These are phyloP conservation scores for Drosophila testacea DNA, from an alignment of 2,888 invertebrate species.

Conservation along the genomic window DNA sequence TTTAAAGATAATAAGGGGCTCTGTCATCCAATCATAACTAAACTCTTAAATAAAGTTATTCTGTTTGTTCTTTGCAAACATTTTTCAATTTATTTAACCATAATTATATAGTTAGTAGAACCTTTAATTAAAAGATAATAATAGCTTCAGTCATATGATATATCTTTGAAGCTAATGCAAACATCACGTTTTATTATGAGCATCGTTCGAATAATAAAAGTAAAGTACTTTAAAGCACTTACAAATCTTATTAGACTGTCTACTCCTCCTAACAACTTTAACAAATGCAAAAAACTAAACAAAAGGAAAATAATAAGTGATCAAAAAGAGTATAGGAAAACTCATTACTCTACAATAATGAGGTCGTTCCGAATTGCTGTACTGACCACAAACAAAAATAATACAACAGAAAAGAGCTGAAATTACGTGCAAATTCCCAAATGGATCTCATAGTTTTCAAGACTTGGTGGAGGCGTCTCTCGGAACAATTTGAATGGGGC, in stretches of 20 bases:
- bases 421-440: conserved; percentile 49
- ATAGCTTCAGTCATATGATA: conserved; percentile 2
- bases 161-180: conserved; percentile 18
- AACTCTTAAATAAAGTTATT: neutral
- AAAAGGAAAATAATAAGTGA: conserved; percentile 30
- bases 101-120: neutral
- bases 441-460: conserved; percentile 5
- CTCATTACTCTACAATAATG: conserved; percentile 68
- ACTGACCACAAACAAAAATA: conserved; percentile 31
- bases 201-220: conserved; percentile 6
- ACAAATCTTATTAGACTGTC: conserved; percentile 32
- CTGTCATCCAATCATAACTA: conserved; percentile 1
- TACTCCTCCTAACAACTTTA: conserved; percentile 15
- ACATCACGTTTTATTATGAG: conserved; percentile 19
- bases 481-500: conserved; percentile 64
- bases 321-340: conserved; percentile 49
- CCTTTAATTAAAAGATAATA: conserved; percentile 10
- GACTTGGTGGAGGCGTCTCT: conserved; percentile 57
- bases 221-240: conserved; percentile 28
- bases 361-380: conserved; percentile 53
- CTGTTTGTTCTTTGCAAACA: conserved; percentile 3
- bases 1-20: neutral
- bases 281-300: conserved; percentile 11
- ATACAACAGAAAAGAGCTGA: conserved; percentile 1
- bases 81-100: conserved; percentile 2